A percentile compares a stretch with the other conserved stretches of the same genome.
Conservation (phyloP, 2,888 invertebrate genomes). For the Nebria salina region DNA sequence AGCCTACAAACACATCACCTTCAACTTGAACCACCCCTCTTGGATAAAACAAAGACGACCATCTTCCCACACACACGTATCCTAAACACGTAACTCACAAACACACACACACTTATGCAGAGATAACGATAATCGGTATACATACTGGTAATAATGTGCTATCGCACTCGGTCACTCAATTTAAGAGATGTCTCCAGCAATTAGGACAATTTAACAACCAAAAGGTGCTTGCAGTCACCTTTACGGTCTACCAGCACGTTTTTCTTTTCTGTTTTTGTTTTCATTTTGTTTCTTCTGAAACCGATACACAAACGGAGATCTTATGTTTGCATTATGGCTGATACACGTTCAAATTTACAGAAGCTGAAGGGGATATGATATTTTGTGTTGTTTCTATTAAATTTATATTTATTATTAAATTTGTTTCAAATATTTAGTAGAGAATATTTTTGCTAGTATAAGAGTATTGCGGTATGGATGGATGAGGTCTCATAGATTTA, state of each 20-base stretch:
- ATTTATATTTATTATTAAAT: too few relatives aligned
- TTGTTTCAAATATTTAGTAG: too few relatives aligned
- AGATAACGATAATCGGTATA: not conserved
- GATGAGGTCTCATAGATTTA: too few relatives aligned
- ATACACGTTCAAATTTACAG: too few relatives aligned
- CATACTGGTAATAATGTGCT: not conserved
- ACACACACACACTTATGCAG: too few relatives aligned
- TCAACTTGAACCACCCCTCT: not conserved
- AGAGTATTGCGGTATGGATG: too few relatives aligned
- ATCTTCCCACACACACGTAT: not conserved
- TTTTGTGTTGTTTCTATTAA: too few relatives aligned
- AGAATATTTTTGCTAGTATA: too few relatives aligned
- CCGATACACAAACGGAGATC: too few relatives aligned
- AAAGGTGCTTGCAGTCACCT: not conserved
- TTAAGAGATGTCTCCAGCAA: not conserved
- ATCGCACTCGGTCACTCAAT: not conserved
- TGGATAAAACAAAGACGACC: not conserved
- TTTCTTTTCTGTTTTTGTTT: not conserved
- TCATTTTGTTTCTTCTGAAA: not conserved
- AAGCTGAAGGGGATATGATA: too few relatives aligned
- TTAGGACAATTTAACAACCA: not conserved
- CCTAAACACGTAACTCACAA: too few relatives aligned
- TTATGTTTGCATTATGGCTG: too few relatives aligned
- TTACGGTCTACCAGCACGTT: not conserved
- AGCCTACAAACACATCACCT: not conserved